phyloP scores from a whole-genome alignment of 2,888 invertebrate species.

The Dione juno region DNA sequence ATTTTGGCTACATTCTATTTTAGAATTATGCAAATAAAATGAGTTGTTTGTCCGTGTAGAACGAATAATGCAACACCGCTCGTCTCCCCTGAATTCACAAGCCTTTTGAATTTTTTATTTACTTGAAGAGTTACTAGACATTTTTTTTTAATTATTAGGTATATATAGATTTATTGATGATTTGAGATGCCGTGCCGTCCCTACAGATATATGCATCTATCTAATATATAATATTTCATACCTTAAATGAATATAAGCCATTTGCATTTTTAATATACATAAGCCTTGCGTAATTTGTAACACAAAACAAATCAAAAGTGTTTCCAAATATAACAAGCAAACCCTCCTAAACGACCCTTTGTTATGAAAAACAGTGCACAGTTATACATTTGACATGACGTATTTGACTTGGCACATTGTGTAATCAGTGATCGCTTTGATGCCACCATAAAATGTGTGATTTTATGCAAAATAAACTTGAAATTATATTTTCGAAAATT shows the following conservation, averaged over 20 bases:
- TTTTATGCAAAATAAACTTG: not conserved
- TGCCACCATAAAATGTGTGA: conserved; percentile 14
- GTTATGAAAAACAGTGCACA: conserved; percentile 32
- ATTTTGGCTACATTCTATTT: not conserved
- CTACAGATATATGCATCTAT: too few species aligned
- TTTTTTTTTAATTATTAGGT: too few species aligned
- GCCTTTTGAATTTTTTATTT: conserved; percentile 1
- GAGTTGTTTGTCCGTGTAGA: not conserved
- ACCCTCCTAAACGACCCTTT: conserved; percentile 31
- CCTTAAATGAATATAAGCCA: too few species aligned
- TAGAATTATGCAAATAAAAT: conserved; percentile 15
- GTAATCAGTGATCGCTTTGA: conserved; percentile 27
- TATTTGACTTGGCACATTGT: conserved; percentile 28
- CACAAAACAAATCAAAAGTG: conserved; percentile 28
- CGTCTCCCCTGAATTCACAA: conserved; percentile 5
- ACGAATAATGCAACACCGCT: conserved; percentile 10
- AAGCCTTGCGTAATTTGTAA: conserved; percentile 19
- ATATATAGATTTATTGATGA: too few species aligned
- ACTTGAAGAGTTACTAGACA: not conserved
- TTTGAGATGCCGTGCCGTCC: too few species aligned
- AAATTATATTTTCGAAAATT: not conserved
- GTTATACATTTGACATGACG: conserved; percentile 29
- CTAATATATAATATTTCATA: too few species aligned
- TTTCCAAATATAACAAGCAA: conserved; percentile 23
- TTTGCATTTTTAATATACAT: conserved; percentile 13